phyloP scores from a whole-genome alignment of 2,797 vertebrate species.

The Bryconaethiops microstoma region DNA sequence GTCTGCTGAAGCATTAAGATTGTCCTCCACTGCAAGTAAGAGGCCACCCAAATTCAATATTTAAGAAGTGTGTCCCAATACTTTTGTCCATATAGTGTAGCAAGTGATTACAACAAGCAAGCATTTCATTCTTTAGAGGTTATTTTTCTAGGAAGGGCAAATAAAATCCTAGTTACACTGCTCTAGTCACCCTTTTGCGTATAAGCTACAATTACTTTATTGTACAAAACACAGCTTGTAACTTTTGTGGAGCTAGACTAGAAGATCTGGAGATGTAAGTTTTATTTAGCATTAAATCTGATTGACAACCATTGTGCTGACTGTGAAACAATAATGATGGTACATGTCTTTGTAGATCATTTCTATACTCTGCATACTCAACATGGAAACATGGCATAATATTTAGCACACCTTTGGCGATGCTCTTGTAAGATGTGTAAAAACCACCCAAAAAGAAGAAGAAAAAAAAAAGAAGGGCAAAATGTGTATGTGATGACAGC shows the following conservation, averaged over 20 bases:
- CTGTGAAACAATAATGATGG: not conserved
- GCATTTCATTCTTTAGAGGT: too few relatives aligned
- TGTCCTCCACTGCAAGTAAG: too few relatives aligned
- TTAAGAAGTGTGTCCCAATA: too few relatives aligned
- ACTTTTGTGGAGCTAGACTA: not conserved
- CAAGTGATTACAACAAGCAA: too few relatives aligned
- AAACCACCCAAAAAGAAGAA: not conserved
- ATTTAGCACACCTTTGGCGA: not conserved
- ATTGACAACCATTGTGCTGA: not conserved
- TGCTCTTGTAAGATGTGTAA: not conserved
- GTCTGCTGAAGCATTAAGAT: too few relatives aligned
- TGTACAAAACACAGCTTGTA: too few relatives aligned
- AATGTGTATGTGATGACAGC: not conserved
- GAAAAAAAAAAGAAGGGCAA: not conserved
- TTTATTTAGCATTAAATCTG: constrained; percentile 25
- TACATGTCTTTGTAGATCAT: not conserved
- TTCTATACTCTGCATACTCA: not conserved
- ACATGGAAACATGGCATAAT: not conserved
- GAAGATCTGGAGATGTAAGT: not conserved
- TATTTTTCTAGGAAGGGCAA: too few relatives aligned
- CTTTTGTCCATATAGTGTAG: too few relatives aligned
- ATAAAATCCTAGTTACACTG: too few relatives aligned
- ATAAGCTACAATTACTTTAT: not conserved
- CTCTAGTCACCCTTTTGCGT: too few relatives aligned
- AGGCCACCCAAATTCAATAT: too few relatives aligned